Evolutionary conservation across 2,797 vertebrate species (phyloP), one percentile per base, ranked within the genome.

Genomic region (Eutrigla gurnardus): DNA sequence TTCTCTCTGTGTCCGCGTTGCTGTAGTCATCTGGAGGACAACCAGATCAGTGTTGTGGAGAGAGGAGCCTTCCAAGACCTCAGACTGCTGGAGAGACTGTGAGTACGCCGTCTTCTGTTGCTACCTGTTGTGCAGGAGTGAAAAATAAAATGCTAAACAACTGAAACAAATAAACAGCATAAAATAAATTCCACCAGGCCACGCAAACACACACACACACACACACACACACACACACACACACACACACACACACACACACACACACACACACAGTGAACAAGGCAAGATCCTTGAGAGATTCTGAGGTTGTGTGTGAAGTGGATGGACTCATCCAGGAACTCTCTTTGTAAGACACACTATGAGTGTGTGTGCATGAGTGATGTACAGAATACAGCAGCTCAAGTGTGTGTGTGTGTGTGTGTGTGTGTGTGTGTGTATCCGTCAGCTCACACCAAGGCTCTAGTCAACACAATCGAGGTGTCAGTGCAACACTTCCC

Each of bases 21-120:
- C 54, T 67, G 0, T 86, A 99, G 98, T 54, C 98, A 98, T 87
- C 95, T 99, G 94, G 97, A 98, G 93, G 97, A 99, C 91, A 99
- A 99, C 93, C 98, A 98, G 87, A 96, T 99, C 92, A 98, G 95
- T 39, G 92, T 98, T 77, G 95, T 99, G 1, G 98, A 99, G 92
- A 95, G 97, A 93, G 98, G 98, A 91, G 96, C 97, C 25, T 99
- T 99, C 92, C 97, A 99, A 92, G 98, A 99, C 88, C 96, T 99
- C 79, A 96, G 98, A 81, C 96, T 98, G 92, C 95, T 99, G n/a
- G 98, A 99, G 80, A 94, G 98, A 78, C 94, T 99, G 98, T 99
- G 87, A 98, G 98, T 98, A 88, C 42, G 46, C 1, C 15, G n/a
- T 71, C 6, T 4, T 18, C 12, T 32, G 17, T 8, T 39, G 33